Percentiles rank a stretch among this genome's conserved stretches.
Conservation (phyloP, 2,888 invertebrate genomes). For the Drosophila antonietae region DNA sequence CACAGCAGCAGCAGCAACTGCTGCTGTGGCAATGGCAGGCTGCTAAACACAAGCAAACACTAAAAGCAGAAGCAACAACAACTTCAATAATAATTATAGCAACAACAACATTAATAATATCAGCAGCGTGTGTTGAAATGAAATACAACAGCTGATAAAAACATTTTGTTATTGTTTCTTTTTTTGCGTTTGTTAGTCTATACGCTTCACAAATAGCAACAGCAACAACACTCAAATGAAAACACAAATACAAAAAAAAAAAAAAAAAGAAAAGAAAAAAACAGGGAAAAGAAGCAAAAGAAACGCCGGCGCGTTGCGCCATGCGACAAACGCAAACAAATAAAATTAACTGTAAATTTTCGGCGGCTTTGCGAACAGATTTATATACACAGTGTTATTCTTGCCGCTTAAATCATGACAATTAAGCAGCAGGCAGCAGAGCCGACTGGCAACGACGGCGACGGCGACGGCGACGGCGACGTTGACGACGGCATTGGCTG, state of each 20-base stretch:
- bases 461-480: background rate
- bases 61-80: conserved; percentile 21
- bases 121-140: conserved; percentile 40
- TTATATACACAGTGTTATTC: conserved; percentile 16
- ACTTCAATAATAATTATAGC: background rate
- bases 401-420: conserved; percentile 36
- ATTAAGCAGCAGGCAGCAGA: conserved; percentile 25
- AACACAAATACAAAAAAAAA: conserved; percentile 1
- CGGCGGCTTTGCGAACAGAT: conserved; percentile 33
- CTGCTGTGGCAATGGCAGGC: conserved; percentile 51
- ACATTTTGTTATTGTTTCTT: conserved; percentile 27
- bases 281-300: background rate
- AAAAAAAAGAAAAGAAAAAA: background rate
- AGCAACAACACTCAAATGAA: conserved; percentile 17
- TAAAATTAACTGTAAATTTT: conserved; percentile 50
- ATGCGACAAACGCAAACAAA: conserved; percentile 41
- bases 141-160: conserved; percentile 75
- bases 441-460: background rate
- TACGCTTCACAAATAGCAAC: conserved; percentile 29
- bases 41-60: conserved; percentile 58
- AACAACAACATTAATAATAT: conserved; percentile 2
- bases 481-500: conserved; percentile 6
- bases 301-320: conserved; percentile 36
- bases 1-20: background rate
- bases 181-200: conserved; percentile 9